Conservation (phyloP, 1,140 invertebrate species). For the Heliconius himera region DNA sequence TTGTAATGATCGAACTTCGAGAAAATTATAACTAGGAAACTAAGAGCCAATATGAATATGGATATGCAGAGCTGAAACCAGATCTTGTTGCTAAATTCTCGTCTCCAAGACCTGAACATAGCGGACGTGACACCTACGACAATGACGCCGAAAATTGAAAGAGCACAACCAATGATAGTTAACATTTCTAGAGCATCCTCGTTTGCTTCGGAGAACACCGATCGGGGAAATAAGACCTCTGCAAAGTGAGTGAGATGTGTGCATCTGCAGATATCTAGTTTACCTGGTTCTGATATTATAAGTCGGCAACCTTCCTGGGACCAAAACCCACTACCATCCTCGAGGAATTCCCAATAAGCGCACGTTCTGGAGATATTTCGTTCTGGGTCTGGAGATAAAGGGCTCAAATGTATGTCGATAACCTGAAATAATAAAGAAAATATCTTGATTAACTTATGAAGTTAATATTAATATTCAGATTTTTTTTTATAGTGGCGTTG, state of each 20-base stretch:
- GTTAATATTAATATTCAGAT: not conserved
- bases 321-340: constrained; percentile 63
- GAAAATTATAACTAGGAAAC: constrained; percentile 67
- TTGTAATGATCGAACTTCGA: constrained; percentile 58
- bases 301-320: constrained; percentile 72
- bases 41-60: constrained; percentile 63
- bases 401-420: constrained; percentile 70
- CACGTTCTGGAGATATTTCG: constrained; percentile 68
- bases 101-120: constrained; percentile 76
- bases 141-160: constrained; percentile 73
- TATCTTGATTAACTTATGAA: not conserved
- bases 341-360: constrained; percentile 74
- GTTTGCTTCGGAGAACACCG: constrained; percentile 59
- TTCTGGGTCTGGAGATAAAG: constrained; percentile 41
- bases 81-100: constrained; percentile 79
- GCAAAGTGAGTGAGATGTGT: constrained; percentile 81
- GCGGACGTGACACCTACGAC: constrained; percentile 73
- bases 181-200: constrained; percentile 66
- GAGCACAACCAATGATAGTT: constrained; percentile 70
- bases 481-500: no score
- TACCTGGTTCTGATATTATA: constrained; percentile 51
- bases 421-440: constrained; percentile 63
- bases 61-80: constrained; percentile 78
- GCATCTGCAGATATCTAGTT: constrained; percentile 76
- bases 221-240: constrained; percentile 66